Percentiles rank a stretch among this genome's conserved stretches.
phyloP scores from a whole-genome alignment of 2,888 invertebrate species.

The Glyphotaelius pellucidus region DNA sequence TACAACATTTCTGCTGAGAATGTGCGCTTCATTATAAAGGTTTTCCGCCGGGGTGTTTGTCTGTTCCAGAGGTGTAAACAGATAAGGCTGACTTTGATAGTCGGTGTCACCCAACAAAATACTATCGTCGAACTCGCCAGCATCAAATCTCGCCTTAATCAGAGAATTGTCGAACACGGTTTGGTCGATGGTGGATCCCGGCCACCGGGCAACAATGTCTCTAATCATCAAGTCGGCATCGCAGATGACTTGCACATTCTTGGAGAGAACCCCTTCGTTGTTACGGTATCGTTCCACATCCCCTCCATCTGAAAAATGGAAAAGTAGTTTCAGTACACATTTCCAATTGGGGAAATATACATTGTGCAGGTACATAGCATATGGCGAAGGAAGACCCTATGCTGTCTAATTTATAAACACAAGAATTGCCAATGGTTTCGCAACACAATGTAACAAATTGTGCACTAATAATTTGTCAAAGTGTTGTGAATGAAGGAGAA shows the following conservation, averaged over 20 bases:
- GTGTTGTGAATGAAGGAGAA: no score
- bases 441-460: no score
- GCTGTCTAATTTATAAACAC: no score
- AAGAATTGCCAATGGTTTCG: neutral
- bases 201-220: constrained; percentile 17
- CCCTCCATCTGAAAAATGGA: neutral
- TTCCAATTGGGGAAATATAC: no score
- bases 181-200: constrained; percentile 14
- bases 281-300: neutral
- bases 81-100: constrained; percentile 19
- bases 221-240: neutral
- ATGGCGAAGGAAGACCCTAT: no score
- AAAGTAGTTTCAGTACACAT: no score
- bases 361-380: no score
- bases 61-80: neutral
- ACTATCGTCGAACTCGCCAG: neutral
- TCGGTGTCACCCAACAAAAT: neutral
- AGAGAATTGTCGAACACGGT: constrained; percentile 25
- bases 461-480: no score
- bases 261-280: constrained; percentile 9
- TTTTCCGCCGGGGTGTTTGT: constrained; percentile 7
- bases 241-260: constrained; percentile 14
- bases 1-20: constrained; percentile 2
- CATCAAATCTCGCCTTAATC: constrained; percentile 5
- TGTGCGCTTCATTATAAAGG: constrained; percentile 14